Base-by-base conservation (phyloP, 2,888 invertebrate species). In the Dusona sp. region DNA sequence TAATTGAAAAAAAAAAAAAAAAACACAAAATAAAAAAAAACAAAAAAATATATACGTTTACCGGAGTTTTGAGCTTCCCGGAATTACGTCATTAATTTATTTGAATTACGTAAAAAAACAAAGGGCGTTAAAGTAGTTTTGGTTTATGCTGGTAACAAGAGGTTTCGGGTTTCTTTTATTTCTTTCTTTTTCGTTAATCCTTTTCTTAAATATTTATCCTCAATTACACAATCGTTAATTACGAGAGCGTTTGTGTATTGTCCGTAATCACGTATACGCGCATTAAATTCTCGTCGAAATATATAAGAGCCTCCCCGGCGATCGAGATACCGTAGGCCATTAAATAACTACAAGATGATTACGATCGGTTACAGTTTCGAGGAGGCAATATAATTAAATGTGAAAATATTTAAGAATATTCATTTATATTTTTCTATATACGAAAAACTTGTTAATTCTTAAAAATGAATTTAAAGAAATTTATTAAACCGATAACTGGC, bases 111-210 rank as follows among this genome's bases (percentile, higher is more conserved):
- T 54, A 70, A 70, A 51, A 73, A 57, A 57, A 22, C 70, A 75
- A 81, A 79, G 48, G 57, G 48, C 33, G 77, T 74, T 64, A 74
- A 65, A 68, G 25, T 88, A 84, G 67, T 83, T 86, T 81, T 86
- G 86, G 86, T 85, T 64, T 57, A 87, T 74, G 85, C 87, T 81
- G 86, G 83, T 88, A 87, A 87, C 83, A 75, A 82, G 81, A 79
- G 64, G 36, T 82, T 68, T 67, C 33, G 57, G 57, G 19, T 74
- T 61, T 38, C 45, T 54, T 61, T 75, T 57, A 16, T 72, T 29
- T 79, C 3, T 9, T 25, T 29, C 0, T 61, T 61, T 70, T 64
- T 61, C 48, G 48, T 73, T 75, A 11, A 2, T 42, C 11, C 42
- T 51, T 36, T 70, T 45, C 22, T 33, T 22, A 29, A 57, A 19